Percentiles rank a stretch among this genome's conserved stretches.
These are phyloP conservation scores for Crocodylus rhombifer DNA, from an alignment of 2,797 vertebrate genomes.

Conservation along the genomic window DNA sequence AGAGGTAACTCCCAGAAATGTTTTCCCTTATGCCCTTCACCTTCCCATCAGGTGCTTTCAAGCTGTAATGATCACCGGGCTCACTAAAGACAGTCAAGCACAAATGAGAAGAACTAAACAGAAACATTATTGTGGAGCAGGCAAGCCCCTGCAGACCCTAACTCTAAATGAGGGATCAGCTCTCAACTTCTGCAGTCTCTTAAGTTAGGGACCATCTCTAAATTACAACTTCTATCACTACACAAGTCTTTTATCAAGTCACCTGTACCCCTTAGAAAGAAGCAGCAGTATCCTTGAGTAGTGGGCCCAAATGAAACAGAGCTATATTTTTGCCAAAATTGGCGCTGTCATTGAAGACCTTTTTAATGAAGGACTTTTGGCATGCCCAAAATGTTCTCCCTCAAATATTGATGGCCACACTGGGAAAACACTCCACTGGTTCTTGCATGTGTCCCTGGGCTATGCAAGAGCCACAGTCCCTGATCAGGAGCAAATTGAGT, in stretches of 20 bases:
- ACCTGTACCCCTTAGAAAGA: background rate
- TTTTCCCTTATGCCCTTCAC: background rate
- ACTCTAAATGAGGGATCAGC: too few species aligned
- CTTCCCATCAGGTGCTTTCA: background rate
- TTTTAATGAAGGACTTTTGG: background rate
- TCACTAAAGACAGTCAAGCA: too few species aligned
- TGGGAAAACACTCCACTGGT: background rate
- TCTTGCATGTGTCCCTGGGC: background rate
- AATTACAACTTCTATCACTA: too few species aligned
- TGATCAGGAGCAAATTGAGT: background rate
- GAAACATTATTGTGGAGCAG: too few species aligned
- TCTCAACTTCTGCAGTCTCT: background rate
- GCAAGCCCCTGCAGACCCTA: too few species aligned
- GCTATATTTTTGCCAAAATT: background rate
- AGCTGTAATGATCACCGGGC: too few species aligned
- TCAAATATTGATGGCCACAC: background rate
- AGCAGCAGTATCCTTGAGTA: background rate
- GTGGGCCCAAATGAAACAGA: background rate
- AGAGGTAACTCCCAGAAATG: background rate
- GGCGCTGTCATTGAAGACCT: background rate
- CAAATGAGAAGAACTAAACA: too few species aligned
- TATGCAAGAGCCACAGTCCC: background rate
- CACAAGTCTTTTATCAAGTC: background rate
- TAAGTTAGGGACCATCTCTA: too few species aligned
- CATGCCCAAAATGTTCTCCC: background rate